A percentile compares a stretch with the other conserved stretches of the same genome.
Evolutionary conservation across 2,797 vertebrate species (phyloP).

Genomic region (Enteromius trimaculatus): DNA sequence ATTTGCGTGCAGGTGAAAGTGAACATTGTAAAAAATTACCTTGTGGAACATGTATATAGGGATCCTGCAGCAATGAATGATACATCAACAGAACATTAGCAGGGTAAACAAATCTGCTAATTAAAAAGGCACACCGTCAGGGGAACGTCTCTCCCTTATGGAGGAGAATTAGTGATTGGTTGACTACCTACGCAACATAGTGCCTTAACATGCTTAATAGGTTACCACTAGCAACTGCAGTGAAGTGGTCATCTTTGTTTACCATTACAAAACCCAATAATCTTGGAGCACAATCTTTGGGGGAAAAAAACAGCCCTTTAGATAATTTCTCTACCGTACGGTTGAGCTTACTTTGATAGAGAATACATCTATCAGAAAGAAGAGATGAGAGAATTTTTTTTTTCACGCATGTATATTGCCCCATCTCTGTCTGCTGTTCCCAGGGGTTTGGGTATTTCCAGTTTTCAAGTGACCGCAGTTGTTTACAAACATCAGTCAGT

Average conservation of each 20-base stretch:
- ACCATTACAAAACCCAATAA: no score
- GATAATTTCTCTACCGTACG: no score
- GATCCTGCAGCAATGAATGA: not conserved
- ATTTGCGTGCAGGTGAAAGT: conserved; percentile 17
- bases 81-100: conserved; percentile 13
- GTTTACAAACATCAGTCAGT: no score
- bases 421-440: no score
- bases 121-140: conserved; percentile 66
- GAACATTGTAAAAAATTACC: not conserved
- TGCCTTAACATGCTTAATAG: conserved; percentile 21
- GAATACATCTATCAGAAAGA: no score
- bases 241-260: not conserved
- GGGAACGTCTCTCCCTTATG: conserved; percentile 60
- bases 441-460: no score
- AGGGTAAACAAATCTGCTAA: conserved; percentile 71
- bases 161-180: conserved; percentile 32
- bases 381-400: no score
- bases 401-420: no score
- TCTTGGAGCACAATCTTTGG: no score
- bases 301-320: no score
- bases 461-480: no score
- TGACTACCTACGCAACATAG: conserved; percentile 26
- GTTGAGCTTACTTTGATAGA: no score
- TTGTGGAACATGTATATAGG: not conserved
- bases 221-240: conserved; percentile 34